Base-by-base conservation (phyloP, 2,888 invertebrate species). In the Druceiella hillmani region DNA sequence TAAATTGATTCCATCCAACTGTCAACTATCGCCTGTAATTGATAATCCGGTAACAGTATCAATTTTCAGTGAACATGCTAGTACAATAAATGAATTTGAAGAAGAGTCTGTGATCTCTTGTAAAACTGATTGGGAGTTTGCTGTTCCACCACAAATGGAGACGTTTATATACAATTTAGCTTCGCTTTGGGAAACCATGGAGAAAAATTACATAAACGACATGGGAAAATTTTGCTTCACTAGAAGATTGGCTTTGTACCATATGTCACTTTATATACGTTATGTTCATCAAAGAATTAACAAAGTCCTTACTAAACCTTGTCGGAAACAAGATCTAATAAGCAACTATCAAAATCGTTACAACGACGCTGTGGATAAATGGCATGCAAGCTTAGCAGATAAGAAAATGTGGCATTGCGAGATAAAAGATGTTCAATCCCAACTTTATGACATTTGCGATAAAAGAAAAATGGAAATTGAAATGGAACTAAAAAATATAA, bases 391-490 rank as follows among this genome's bases (percentile, higher is more conserved):
- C 38, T 58, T 62, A 45, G 68, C 76, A 40, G 61, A 77, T 2
- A 81, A 79, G 55, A 73, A 73, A 39, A 81, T 81, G 57, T 64
- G 81, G 58, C 78, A 80, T 48, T 76, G 75, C 44, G 60, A 72
- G 17, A 59, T 75, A 1, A 66, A 65, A 33, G 73, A 73, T 38
- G 58, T 78, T 30, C 68, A 72, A 48, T 54, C 64, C 22, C 65
- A 59, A 34, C 57, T 83, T 7, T 73, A 73, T 52, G 59, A 70
- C 32, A 70, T 79, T 41, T 77, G 76, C 50, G 78, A 81, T 45
- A 55, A 60, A 34, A 70, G 75, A 43, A 76, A 76, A 57, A 46
- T 59, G 16, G 64, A 65, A 44, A 67, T 75, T 1, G 76, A 79
- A 55, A 59, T 64, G 34, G 73, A 78, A 52, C 64, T 76, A 28